These are phyloP conservation scores for Thamnophis sirtalis DNA, from an alignment of 2,113 vertebrate species.

Conservation along the genomic window DNA sequence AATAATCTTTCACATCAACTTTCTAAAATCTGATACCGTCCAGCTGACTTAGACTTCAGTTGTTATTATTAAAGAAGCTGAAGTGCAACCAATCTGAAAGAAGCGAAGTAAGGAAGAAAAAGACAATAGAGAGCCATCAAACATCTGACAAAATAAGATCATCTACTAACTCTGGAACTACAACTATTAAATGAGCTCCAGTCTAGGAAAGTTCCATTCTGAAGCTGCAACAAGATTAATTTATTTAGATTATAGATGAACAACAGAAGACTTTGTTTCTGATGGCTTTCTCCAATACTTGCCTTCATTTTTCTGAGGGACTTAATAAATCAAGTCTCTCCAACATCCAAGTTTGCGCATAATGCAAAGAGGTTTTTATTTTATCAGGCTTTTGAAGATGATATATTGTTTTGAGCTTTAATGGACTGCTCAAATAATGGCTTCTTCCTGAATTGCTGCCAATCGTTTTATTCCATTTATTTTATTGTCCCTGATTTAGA, in stretches of 20 bases:
- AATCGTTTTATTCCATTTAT: neutral
- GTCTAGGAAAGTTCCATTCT: neutral
- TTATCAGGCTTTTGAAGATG: neutral
- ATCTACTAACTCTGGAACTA: neutral
- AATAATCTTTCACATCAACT: neutral
- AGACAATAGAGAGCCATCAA: neutral
- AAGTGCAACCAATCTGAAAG: neutral
- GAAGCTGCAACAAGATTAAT: neutral
- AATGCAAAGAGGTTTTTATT: neutral
- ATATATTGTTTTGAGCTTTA: neutral
- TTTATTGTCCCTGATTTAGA: neutral
- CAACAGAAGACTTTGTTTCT: neutral
- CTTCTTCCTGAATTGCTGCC: neutral
- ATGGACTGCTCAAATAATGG: neutral
- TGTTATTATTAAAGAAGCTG: neutral
- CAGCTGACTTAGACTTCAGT: neutral
- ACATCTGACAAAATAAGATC: neutral
- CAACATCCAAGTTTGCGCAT: neutral
- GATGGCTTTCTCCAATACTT: neutral
- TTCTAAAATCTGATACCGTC: neutral
- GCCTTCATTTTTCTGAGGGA: neutral
- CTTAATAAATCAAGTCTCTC: neutral
- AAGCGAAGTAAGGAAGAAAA: neutral
- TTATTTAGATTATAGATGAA: neutral
- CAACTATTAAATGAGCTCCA: neutral